Evolutionary conservation across 2,888 invertebrate genomes (phyloP).

Genomic region (Eupithecia abbreviata): DNA sequence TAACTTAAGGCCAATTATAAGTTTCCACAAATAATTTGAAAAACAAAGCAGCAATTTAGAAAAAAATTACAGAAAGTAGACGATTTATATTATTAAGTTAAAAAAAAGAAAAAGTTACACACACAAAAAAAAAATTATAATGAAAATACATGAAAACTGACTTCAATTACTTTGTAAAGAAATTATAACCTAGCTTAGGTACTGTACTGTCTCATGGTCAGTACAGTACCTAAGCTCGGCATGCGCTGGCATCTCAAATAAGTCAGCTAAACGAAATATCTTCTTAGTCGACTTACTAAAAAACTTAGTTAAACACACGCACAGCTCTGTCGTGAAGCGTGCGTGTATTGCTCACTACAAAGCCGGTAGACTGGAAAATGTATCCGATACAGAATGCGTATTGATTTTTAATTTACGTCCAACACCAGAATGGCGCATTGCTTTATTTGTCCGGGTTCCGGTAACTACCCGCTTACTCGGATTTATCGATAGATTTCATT

Average conservation of each 20-base stretch:
- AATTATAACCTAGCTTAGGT: too few relatives aligned
- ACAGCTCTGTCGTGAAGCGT: background rate
- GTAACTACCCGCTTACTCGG: slow-evolving; percentile 12
- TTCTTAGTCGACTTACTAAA: background rate
- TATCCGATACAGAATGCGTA: slow-evolving; percentile 59
- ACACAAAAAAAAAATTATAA: too few relatives aligned
- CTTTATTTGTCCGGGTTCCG: background rate
- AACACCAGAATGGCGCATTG: slow-evolving; percentile 7
- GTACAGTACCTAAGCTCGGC: too few relatives aligned
- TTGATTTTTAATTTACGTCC: slow-evolving; percentile 68
- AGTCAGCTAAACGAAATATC: background rate
- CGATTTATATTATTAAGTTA: too few relatives aligned
- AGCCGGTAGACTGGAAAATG: slow-evolving; percentile 71
- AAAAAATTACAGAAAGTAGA: too few relatives aligned
- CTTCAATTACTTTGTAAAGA: too few relatives aligned
- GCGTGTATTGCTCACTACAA: slow-evolving; percentile 48
- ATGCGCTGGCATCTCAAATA: background rate
- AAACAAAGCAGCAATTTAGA: too few relatives aligned
- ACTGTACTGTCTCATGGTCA: too few relatives aligned
- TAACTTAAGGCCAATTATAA: too few relatives aligned
- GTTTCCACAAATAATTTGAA: too few relatives aligned
- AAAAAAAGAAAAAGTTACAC: too few relatives aligned
- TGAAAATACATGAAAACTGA: too few relatives aligned
- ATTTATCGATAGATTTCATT: slow-evolving; percentile 14
- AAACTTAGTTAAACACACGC: background rate